These are phyloP conservation scores for Sinhomidia bicolor DNA, from an alignment of 2,888 invertebrate species.

Conservation along the genomic window DNA sequence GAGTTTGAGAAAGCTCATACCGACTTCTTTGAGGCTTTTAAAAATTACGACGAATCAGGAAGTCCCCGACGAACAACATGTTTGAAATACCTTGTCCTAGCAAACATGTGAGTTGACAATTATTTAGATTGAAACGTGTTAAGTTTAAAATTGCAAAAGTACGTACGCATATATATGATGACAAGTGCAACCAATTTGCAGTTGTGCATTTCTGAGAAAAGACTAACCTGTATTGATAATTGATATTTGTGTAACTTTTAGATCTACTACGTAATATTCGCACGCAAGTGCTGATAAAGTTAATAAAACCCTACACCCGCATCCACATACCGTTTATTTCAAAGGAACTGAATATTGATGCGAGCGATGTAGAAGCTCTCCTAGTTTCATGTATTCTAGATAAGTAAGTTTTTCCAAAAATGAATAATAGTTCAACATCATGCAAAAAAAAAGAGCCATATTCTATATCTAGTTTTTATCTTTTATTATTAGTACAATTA, in stretches of 20 bases:
- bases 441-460: no score
- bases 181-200: neutral
- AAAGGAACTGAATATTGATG: slow-evolving; percentile 95
- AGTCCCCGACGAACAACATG: slow-evolving; percentile 98
- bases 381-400: slow-evolving; percentile 99
- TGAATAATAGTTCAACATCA: neutral
- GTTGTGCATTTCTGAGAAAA: neutral
- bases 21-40: slow-evolving; percentile 99
- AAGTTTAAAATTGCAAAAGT: no score
- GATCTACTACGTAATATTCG: slow-evolving; percentile 97
- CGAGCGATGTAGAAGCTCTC: slow-evolving; percentile 96
- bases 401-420: slow-evolving; percentile 84
- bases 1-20: slow-evolving; percentile 99
- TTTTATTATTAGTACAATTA: slow-evolving; percentile 82
- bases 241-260: slow-evolving; percentile 81
- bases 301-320: slow-evolving; percentile 98
- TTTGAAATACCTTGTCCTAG: slow-evolving; percentile 97
- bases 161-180: no score
- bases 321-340: slow-evolving; percentile 99
- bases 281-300: slow-evolving; percentile 97
- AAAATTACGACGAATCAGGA: slow-evolving; percentile 99
- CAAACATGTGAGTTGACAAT: slow-evolving; percentile 96
- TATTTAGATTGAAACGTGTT: no score
- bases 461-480: neutral
- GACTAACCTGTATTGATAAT: neutral